Conservation (phyloP, 2,797 vertebrate genomes). For the Selene dorsalis region DNA sequence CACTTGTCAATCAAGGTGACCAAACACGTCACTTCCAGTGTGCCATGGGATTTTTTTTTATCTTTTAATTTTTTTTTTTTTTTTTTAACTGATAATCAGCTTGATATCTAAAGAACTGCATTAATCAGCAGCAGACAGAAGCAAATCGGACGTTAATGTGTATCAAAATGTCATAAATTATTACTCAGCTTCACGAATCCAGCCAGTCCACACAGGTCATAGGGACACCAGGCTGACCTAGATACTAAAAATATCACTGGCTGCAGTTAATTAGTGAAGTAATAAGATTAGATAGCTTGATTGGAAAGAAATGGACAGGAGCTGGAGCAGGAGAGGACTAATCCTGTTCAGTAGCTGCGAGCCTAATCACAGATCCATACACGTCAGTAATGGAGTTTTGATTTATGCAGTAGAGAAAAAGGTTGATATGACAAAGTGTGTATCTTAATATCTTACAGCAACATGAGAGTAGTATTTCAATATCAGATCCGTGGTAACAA, state of each 20-base stretch:
- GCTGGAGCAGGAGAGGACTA: conserved; percentile 41
- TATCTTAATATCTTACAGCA: conserved; percentile 1
- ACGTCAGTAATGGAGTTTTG: conserved; percentile 16
- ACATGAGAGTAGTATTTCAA: neutral
- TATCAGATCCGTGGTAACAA: neutral
- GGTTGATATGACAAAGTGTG: neutral
- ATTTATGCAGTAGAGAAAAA: conserved; percentile 23
- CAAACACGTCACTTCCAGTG: neutral
- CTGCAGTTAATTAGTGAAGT: conserved; percentile 77
- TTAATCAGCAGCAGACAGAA: neutral
- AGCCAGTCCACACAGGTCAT: conserved; percentile 64
- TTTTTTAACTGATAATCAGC: neutral
- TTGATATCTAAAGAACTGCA: conserved; percentile 17
- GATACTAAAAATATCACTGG: conserved; percentile 75
- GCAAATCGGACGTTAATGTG: neutral
- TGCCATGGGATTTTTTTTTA: neutral
- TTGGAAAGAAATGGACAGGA: conserved; percentile 66
- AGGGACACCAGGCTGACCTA: conserved; percentile 60
- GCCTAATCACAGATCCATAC: conserved; percentile 46
- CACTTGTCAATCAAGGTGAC: neutral
- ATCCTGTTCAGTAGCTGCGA: conserved; percentile 58
- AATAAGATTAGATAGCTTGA: conserved; percentile 74
- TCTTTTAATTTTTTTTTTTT: neutral
- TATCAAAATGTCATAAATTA: conserved; percentile 28
- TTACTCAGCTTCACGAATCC: conserved; percentile 26